Evolutionary conservation across 2,797 vertebrate species (phyloP).

Genomic region (Champsocephalus esox): DNA sequence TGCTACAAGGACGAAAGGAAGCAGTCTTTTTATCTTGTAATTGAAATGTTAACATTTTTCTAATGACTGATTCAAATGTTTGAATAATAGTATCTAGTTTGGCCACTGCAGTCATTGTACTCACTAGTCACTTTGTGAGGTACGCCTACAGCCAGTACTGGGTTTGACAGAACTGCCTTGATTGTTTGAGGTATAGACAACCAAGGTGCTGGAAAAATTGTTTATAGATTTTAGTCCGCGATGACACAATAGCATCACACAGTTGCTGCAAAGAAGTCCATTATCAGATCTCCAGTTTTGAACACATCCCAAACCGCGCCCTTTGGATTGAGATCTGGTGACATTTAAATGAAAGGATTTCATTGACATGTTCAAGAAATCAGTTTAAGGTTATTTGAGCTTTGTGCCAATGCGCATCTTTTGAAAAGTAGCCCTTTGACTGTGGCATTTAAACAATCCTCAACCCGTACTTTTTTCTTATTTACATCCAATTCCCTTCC

Average conservation of each 20-base stretch:
- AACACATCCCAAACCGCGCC: slow-evolving; percentile 34
- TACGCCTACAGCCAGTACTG: neutral
- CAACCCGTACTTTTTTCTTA: too few species aligned
- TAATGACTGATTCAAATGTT: neutral
- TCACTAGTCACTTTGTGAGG: too few species aligned
- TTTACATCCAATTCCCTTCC: too few species aligned
- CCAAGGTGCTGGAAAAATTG: slow-evolving; percentile 20
- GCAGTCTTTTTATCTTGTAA: neutral
- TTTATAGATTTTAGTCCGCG: slow-evolving; percentile 23
- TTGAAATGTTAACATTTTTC: slow-evolving; percentile 7
- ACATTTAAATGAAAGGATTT: too few species aligned
- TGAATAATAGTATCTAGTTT: neutral
- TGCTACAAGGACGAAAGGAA: neutral
- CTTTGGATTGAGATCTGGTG: too few species aligned
- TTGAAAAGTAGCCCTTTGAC: too few species aligned
- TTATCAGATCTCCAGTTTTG: slow-evolving; percentile 54
- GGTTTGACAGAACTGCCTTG: neutral
- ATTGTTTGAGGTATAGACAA: slow-evolving; percentile 1
- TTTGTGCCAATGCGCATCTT: too few species aligned
- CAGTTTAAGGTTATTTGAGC: too few species aligned
- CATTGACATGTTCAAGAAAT: too few species aligned
- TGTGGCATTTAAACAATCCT: too few species aligned
- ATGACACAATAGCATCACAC: slow-evolving; percentile 24
- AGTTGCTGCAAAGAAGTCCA: slow-evolving; percentile 57
- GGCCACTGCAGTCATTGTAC: neutral